Evolutionary conservation across 2,113 vertebrate species (phyloP).

Genomic region (Poeciliopsis turrubarensis): DNA sequence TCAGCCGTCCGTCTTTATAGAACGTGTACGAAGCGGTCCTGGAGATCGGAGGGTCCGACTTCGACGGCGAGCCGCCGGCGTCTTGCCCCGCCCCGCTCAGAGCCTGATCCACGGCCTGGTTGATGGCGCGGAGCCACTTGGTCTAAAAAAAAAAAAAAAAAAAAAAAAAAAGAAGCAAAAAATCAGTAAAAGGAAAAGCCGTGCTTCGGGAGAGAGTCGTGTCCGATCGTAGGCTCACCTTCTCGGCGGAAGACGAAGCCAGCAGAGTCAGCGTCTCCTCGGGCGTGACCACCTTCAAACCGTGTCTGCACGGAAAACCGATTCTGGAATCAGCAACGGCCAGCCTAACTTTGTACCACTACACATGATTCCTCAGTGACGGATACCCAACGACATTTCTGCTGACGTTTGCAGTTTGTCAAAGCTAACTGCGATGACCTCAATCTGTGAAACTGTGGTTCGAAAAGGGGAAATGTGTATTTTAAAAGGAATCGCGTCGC

Average conservation of each 20-base stretch:
- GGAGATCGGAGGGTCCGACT: conserved; percentile 90
- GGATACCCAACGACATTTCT: neutral
- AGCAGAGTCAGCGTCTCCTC: conserved; percentile 94
- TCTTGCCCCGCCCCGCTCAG: conserved; percentile 82
- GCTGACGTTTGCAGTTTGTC: neutral
- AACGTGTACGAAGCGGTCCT: conserved; percentile 94
- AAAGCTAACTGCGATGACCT: no score
- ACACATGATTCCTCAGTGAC: no score
- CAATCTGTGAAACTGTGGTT: neutral
- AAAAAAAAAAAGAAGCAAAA: neutral
- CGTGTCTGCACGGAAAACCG: conserved; percentile 77
- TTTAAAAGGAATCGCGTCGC: neutral
- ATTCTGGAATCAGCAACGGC: neutral
- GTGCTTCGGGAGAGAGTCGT: no score
- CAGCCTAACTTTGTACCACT: no score
- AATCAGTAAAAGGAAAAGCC: neutral
- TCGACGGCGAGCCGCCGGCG: conserved; percentile 67
- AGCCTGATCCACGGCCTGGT: conserved; percentile 93
- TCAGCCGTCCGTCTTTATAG: conserved; percentile 93
- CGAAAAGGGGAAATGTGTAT: neutral
- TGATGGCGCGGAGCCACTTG: conserved; percentile 94
- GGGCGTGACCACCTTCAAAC: conserved; percentile 93
- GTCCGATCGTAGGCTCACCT: conserved; percentile 78
- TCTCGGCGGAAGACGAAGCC: conserved; percentile 90
- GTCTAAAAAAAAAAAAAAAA: conserved; percentile 56